A percentile compares a stretch with the other conserved stretches of the same genome.
Evolutionary conservation across 1,140 invertebrate species (phyloP).

Genomic region (Ceratina australensis): DNA sequence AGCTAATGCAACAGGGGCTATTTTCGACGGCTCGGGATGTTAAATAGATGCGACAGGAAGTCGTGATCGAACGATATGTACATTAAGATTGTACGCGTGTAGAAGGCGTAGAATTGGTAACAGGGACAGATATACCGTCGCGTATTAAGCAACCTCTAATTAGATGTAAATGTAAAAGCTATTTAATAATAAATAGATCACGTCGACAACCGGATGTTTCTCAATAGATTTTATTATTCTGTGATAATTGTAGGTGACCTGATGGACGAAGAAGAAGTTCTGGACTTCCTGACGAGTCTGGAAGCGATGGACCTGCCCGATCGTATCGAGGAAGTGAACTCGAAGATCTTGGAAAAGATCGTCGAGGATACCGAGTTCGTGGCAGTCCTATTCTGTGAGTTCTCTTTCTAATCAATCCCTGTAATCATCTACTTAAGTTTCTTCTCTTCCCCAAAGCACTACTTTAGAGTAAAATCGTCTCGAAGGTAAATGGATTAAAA

Average conservation of each 20-base stretch:
- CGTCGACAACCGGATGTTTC: neutral
- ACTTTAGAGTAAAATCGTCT: neutral
- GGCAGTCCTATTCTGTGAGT: constrained; percentile 97
- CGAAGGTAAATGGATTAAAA: too few relatives aligned
- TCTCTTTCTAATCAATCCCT: neutral
- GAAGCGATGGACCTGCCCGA: constrained; percentile 97
- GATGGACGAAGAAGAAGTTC: constrained; percentile 95
- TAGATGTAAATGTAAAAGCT: neutral
- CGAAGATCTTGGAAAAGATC: constrained; percentile 94
- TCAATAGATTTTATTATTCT: neutral
- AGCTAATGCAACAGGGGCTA: constrained; percentile 37
- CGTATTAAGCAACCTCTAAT: neutral
- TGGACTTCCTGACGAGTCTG: constrained; percentile 95
- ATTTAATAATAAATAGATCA: neutral
- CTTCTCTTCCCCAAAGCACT: constrained; percentile 3
- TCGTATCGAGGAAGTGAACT: constrained; percentile 96
- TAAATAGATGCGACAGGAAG: constrained; percentile 39
- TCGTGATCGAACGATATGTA: constrained; percentile 21
- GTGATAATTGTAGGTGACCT: constrained; percentile 86
- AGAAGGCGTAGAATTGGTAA: neutral
- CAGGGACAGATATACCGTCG: neutral
- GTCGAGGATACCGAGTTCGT: constrained; percentile 95
- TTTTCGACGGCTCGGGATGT: constrained; percentile 23
- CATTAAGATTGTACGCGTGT: constrained; percentile 1
- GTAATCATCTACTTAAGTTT: neutral